phyloP scores from a whole-genome alignment of 2,888 invertebrate genomes.

The Ferrisia virgata region DNA sequence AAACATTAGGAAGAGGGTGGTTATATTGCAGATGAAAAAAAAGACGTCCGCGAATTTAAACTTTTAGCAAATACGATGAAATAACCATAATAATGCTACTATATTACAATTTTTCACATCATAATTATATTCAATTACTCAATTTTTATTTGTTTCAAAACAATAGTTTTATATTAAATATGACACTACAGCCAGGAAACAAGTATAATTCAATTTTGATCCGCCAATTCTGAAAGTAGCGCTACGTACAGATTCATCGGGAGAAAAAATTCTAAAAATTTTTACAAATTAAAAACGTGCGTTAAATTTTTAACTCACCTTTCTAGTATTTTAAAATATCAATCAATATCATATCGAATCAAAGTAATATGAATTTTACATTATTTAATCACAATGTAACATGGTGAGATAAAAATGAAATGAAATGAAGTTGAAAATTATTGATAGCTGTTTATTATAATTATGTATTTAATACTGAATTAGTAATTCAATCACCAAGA shows the following conservation, averaged over 20 bases:
- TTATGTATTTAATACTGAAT: no score
- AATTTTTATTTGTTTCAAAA: slow-evolving; percentile 29
- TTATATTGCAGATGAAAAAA: neutral
- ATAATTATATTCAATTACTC: slow-evolving; percentile 30
- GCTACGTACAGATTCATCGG: neutral
- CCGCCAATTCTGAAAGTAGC: neutral
- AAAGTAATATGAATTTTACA: no score
- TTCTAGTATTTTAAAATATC: no score
- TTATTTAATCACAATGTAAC: no score
- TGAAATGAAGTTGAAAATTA: no score
- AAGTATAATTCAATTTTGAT: neutral
- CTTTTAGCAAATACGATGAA: neutral
- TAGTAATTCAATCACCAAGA: no score
- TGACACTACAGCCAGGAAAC: slow-evolving; percentile 31
- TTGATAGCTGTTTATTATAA: no score
- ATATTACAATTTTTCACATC: slow-evolving; percentile 3
- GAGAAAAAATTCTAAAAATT: no score
- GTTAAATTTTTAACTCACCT: no score
- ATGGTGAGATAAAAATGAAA: no score
- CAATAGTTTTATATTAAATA: slow-evolving; percentile 17
- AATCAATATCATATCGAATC: no score
- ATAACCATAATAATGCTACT: slow-evolving; percentile 13
- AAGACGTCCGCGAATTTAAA: slow-evolving; percentile 2
- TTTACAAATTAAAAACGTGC: no score
- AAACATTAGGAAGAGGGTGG: neutral